Conservation (phyloP, 1,140 invertebrate genomes). For the Geopemphigus sp. region DNA sequence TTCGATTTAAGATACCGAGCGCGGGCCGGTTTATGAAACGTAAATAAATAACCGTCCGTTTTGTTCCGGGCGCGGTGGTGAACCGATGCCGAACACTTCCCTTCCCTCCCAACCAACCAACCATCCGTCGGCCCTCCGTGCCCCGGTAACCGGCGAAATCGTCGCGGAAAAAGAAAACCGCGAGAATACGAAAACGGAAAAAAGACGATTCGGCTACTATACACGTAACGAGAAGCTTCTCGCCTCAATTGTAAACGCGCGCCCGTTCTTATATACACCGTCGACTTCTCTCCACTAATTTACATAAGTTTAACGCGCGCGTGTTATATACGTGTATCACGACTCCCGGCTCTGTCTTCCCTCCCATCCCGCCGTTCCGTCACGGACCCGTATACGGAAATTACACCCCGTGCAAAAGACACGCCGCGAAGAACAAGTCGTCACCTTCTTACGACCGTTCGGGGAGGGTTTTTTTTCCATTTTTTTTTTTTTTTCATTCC, state of each 20-base stretch:
- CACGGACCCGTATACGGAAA: background rate
- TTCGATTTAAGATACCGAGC: background rate
- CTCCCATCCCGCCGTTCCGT: no score
- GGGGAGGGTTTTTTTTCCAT: conserved; percentile 1
- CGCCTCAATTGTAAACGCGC: conserved; percentile 4
- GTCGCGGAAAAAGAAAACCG: background rate
- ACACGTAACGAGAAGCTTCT: conserved; percentile 5
- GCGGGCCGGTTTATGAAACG: background rate
- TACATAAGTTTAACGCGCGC: conserved; percentile 23
- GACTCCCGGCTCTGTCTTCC: no score
- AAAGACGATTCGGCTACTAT: background rate
- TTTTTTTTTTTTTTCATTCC: background rate
- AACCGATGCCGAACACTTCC: no score
- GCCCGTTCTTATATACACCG: no score
- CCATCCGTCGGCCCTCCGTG: no score
- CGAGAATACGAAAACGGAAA: background rate
- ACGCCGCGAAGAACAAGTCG: conserved; percentile 29
- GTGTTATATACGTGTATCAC: background rate
- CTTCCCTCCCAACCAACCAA: no score
- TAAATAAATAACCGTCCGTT: no score
- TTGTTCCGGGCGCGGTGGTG: no score
- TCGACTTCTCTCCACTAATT: conserved; percentile 6
- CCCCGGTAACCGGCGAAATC: no score
- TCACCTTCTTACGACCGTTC: conserved; percentile 38
- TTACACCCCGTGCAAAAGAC: conserved; percentile 7